Evolutionary conservation across 2,113 vertebrate species (phyloP).

Genomic region (Sorex fumeus): DNA sequence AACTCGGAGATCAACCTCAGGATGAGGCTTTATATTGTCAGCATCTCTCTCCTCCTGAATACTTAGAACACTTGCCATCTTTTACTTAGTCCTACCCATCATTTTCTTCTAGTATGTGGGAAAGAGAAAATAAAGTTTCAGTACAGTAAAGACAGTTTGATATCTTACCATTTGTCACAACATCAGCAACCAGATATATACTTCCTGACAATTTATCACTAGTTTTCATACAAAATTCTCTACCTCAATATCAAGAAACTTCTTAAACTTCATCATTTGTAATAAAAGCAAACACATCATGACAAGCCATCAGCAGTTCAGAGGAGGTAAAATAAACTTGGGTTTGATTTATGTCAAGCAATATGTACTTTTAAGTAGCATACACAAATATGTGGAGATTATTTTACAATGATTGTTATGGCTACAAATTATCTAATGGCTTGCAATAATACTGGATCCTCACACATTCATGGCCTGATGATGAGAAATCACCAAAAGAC

Average conservation of each 20-base stretch:
- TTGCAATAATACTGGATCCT: neutral
- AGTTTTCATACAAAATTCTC: neutral
- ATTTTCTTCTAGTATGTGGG: neutral
- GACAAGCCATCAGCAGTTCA: neutral
- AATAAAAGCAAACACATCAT: neutral
- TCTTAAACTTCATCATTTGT: neutral
- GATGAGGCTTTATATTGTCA: no score
- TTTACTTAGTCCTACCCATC: neutral
- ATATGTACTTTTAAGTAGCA: neutral
- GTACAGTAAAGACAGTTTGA: neutral
- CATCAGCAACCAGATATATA: neutral
- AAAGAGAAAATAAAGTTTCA: no score
- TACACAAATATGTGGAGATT: neutral
- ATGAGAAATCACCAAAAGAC: neutral
- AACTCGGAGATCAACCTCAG: neutral
- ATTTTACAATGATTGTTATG: neutral
- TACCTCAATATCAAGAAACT: neutral
- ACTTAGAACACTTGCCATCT: neutral
- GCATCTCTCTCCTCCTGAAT: neutral
- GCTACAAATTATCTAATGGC: neutral
- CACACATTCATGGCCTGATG: neutral
- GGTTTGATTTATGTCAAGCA: conserved; percentile 14
- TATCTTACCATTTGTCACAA: neutral
- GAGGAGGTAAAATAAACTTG: neutral
- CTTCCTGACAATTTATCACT: neutral